A percentile compares a stretch with the other conserved stretches of the same genome.
phyloP scores from a whole-genome alignment of 1,140 invertebrate species.

The Bombus turneri region DNA sequence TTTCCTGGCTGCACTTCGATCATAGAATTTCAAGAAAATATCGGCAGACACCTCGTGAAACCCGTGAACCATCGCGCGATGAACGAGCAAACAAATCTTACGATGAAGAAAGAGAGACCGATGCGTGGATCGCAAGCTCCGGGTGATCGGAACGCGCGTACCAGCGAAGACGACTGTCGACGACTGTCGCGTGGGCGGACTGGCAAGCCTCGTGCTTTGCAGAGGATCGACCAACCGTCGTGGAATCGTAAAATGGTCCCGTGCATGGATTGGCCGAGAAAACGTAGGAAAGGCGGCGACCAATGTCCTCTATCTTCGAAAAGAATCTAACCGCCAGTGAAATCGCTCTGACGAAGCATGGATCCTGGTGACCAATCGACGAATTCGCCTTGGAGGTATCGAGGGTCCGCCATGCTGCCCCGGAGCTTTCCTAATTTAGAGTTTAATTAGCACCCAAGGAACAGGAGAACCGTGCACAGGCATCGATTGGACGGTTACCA shows the following conservation, averaged over 20 bases:
- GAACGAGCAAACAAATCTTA: conserved; percentile 12
- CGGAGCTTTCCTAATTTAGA: conserved; percentile 67
- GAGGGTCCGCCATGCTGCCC: conserved; percentile 63
- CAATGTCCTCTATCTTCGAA: conserved; percentile 21
- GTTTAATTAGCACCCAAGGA: conserved; percentile 67
- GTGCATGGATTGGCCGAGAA: conserved; percentile 48
- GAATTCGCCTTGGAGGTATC: conserved; percentile 1
- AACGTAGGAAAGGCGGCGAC: conserved; percentile 57
- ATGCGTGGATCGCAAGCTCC: conserved; percentile 30
- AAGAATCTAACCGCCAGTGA: conserved; percentile 31
- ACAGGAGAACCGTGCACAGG: conserved; percentile 56
- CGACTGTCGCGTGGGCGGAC: conserved; percentile 58
- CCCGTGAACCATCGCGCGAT: neutral
- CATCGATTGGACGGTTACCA: conserved; percentile 49
- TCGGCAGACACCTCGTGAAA: neutral
- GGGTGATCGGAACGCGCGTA: conserved; percentile 49
- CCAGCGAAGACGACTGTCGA: conserved; percentile 53
- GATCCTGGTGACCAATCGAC: conserved; percentile 51
- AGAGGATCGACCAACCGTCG: conserved; percentile 56
- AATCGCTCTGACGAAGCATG: neutral
- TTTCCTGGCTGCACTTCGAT: neutral
- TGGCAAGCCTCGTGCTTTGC: conserved; percentile 30
- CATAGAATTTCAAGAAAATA: conserved; percentile 3
- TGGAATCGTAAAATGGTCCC: conserved; percentile 43
- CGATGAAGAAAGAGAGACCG: conserved; percentile 27